Percentiles rank a stretch among this genome's conserved stretches.
phyloP scores from a whole-genome alignment of 2,888 invertebrate species.

The Cantharis nigra region DNA sequence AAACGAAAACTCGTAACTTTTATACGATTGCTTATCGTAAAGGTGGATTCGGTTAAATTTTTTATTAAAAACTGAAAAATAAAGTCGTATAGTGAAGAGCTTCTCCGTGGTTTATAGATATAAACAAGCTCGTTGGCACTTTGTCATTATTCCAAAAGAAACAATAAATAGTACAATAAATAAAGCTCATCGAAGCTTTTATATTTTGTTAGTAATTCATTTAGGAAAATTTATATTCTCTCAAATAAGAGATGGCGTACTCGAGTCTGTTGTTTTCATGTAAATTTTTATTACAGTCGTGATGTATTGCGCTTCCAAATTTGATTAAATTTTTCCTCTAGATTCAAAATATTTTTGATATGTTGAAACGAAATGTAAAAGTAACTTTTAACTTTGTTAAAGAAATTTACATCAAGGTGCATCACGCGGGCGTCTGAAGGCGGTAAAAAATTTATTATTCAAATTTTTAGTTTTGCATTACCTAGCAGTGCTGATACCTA shows the following conservation, averaged over 20 bases:
- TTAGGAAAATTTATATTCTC: constrained; percentile 25
- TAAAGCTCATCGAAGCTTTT: constrained; percentile 20
- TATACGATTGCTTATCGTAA: not conserved
- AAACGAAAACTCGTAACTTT: not conserved
- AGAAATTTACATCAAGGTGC: not conserved
- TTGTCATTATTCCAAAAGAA: constrained; percentile 22
- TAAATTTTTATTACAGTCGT: constrained; percentile 24
- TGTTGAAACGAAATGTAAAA: not conserved
- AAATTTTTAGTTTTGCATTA: too few species aligned
- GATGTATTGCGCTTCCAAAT: constrained; percentile 21
- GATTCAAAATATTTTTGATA: not conserved
- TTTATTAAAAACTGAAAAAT: not conserved
- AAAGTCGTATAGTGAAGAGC: not conserved
- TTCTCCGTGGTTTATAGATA: not conserved
- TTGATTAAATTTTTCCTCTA: constrained; percentile 16
- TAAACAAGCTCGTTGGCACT: constrained; percentile 21
- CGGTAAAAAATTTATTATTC: too few species aligned
- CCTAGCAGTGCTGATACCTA: too few species aligned
- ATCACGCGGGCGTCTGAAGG: not conserved
- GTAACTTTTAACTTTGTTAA: not conserved
- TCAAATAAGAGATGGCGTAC: constrained; percentile 14
- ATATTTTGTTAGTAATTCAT: constrained; percentile 16
- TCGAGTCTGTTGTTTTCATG: constrained; percentile 23
- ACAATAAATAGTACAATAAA: constrained; percentile 21
- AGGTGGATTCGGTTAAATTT: not conserved